Evolutionary conservation across 2,888 invertebrate genomes (phyloP).

Genomic region (Drosophila yooni): DNA sequence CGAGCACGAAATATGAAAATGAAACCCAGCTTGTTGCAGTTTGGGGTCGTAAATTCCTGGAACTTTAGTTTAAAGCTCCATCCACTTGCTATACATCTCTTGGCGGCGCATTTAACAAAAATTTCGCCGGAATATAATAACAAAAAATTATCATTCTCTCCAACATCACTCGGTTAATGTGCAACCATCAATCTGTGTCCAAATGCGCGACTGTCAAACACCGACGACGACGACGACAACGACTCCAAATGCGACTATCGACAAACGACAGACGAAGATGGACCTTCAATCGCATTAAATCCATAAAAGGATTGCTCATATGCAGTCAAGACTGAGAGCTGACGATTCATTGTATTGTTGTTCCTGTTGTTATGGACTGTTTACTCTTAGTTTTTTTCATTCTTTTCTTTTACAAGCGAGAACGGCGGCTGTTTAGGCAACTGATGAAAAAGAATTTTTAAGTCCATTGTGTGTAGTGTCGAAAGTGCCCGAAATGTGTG

Average conservation of each 20-base stretch:
- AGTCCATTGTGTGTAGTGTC: slow-evolving; percentile 68
- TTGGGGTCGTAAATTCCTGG: slow-evolving; percentile 58
- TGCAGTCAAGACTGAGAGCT: slow-evolving; percentile 55
- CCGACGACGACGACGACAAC: slow-evolving; percentile 57
- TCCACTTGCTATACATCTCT: slow-evolving; percentile 43
- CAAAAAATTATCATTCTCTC: slow-evolving; percentile 80
- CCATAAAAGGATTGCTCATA: slow-evolving; percentile 82
- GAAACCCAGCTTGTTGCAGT: slow-evolving; percentile 39
- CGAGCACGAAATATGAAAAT: slow-evolving; percentile 23
- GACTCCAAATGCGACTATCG: slow-evolving; percentile 14
- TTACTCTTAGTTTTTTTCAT: slow-evolving; percentile 9
- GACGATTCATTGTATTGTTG: slow-evolving; percentile 38
- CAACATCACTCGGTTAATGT: slow-evolving; percentile 76
- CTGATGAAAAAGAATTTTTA: slow-evolving; percentile 77
- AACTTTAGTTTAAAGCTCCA: slow-evolving; percentile 56
- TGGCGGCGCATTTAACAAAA: slow-evolving; percentile 16
- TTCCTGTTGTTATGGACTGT: slow-evolving; percentile 46
- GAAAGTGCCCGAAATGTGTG: slow-evolving; percentile 56
- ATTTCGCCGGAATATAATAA: slow-evolving; percentile 70
- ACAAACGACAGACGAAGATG: slow-evolving; percentile 25
- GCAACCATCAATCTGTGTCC: slow-evolving; percentile 83
- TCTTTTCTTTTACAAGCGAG: slow-evolving; percentile 36
- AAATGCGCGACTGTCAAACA: slow-evolving; percentile 80
- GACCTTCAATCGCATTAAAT: slow-evolving; percentile 83
- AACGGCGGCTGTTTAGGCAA: slow-evolving; percentile 50